Evolutionary conservation across 2,113 vertebrate genomes (phyloP).

Genomic region (Tiliqua scincoides): DNA sequence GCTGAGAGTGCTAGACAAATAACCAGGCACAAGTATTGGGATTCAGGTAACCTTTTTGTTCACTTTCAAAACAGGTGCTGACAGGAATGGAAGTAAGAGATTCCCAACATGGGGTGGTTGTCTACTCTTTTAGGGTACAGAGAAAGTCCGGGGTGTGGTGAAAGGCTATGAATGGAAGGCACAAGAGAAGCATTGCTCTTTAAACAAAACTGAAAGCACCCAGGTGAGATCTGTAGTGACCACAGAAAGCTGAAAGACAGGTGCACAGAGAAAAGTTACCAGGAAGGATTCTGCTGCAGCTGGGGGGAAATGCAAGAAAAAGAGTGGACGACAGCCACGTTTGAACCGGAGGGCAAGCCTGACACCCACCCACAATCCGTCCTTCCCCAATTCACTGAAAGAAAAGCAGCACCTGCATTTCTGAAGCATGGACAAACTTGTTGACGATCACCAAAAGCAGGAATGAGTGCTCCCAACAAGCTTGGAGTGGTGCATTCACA

Average conservation of each 20-base stretch:
- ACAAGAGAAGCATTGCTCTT: not conserved
- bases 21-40: not conserved
- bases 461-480: not conserved
- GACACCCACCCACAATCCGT: not conserved
- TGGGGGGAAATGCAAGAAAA: not conserved
- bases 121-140: not conserved
- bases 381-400: not conserved
- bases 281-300: not conserved
- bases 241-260: not conserved
- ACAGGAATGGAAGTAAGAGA: not conserved
- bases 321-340: not conserved
- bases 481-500: too few species aligned
- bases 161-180: not conserved
- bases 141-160: not conserved
- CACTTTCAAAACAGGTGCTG: not conserved
- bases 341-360: not conserved
- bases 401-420: not conserved
- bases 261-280: not conserved
- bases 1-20: not conserved
- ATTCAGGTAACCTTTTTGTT: not conserved
- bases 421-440: not conserved
- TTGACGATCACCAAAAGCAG: too few species aligned
- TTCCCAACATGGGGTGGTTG: not conserved
- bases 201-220: too few species aligned
- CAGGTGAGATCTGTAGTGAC: not conserved